These are phyloP conservation scores for Cyclina sinensis DNA, from an alignment of 1,140 invertebrate species.

Conservation along the genomic window DNA sequence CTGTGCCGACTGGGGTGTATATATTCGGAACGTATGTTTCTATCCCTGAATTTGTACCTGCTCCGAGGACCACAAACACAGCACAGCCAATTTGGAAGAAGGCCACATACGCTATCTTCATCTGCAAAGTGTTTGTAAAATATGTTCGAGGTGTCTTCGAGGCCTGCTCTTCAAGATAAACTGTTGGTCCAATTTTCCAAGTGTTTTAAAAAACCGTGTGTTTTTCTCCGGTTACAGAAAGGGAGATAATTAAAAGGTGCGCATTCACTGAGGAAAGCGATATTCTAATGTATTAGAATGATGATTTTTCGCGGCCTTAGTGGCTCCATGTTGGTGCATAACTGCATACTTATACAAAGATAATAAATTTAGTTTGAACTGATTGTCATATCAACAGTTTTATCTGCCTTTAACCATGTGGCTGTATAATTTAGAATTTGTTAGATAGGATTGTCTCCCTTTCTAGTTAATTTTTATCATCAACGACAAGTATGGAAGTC, in stretches of 20 bases:
- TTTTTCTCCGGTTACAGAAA: conserved; percentile 8
- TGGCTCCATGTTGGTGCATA: conserved; percentile 21
- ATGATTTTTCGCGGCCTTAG: too few relatives aligned
- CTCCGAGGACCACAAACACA: background rate
- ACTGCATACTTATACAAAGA: background rate
- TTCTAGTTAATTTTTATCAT: background rate
- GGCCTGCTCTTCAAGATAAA: background rate
- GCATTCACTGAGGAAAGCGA: too few relatives aligned
- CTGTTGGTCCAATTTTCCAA: conserved; percentile 1
- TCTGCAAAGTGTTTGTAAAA: conserved; percentile 14
- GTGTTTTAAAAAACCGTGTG: background rate
- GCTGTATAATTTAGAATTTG: too few relatives aligned
- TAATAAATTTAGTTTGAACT: background rate
- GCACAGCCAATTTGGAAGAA: background rate
- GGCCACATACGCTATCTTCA: background rate
- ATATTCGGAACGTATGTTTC: background rate
- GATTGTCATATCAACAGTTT: too few relatives aligned
- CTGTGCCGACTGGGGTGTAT: too few relatives aligned
- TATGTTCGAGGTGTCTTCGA: background rate
- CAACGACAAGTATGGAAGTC: background rate
- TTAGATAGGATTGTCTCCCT: background rate
- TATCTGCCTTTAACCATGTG: too few relatives aligned
- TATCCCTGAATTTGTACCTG: background rate
- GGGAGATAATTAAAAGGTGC: background rate
- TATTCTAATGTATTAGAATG: too few relatives aligned